These are phyloP conservation scores for Ambastaia sidthimunki DNA, from an alignment of 2,797 vertebrate species.

Conservation along the genomic window DNA sequence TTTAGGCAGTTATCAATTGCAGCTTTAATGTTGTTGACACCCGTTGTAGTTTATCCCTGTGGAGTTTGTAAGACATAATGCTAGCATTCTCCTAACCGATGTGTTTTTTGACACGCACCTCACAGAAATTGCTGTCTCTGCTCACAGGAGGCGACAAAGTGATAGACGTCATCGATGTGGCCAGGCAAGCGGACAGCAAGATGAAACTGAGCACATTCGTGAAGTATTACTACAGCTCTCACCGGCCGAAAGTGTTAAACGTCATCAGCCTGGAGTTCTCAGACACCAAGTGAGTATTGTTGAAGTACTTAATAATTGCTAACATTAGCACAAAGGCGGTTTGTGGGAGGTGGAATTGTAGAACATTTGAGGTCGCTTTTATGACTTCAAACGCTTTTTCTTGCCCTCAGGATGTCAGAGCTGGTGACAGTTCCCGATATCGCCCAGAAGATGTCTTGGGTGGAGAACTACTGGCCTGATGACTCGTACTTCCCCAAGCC, in stretches of 20 bases:
- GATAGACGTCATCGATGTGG: slow-evolving; percentile 98
- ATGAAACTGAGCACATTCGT: slow-evolving; percentile 96
- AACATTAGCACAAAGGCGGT: background rate
- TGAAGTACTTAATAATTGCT: background rate
- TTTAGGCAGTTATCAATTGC: too few species aligned
- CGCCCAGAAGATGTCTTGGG: slow-evolving; percentile 98
- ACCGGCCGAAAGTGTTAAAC: slow-evolving; percentile 96
- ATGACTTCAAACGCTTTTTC: background rate
- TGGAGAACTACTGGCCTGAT: slow-evolving; percentile 99
- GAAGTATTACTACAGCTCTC: slow-evolving; percentile 90
- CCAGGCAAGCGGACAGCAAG: slow-evolving; percentile 98
- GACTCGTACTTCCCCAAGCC: slow-evolving; percentile 98
- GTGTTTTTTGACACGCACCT: background rate
- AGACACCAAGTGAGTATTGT: slow-evolving; percentile 89
- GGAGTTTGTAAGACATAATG: slow-evolving; percentile 5
- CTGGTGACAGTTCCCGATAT: slow-evolving; percentile 95
- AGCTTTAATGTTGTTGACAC: too few species aligned
- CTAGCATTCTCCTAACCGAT: background rate
- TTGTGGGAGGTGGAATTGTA: background rate
- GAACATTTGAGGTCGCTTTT: background rate
- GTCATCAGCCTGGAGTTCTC: slow-evolving; percentile 99
- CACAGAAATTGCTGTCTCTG: too few species aligned
- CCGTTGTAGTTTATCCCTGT: background rate
- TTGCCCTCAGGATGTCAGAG: slow-evolving; percentile 88
- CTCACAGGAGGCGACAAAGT: slow-evolving; percentile 96